Conservation (phyloP, 2,797 vertebrate genomes). For the Fistularia tabacaria region DNA sequence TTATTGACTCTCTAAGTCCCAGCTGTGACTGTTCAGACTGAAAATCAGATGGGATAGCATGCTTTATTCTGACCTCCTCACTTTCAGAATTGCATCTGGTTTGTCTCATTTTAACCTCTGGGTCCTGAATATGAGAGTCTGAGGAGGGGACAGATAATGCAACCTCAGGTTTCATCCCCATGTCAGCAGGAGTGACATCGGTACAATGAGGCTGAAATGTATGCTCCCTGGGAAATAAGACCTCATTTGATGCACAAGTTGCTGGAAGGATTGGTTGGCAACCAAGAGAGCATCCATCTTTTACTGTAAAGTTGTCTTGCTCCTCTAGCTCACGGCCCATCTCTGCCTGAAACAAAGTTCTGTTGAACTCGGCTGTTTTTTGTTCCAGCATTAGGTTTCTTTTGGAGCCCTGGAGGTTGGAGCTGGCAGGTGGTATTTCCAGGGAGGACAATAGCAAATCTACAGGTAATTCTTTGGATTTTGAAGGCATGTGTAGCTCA, state of each 20-base stretch:
- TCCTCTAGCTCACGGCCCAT: conserved; percentile 68
- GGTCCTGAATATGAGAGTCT: conserved; percentile 26
- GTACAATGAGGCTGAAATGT: conserved; percentile 26
- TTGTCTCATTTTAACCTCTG: conserved; percentile 19
- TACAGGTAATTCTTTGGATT: conserved; percentile 49
- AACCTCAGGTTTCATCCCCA: conserved; percentile 28
- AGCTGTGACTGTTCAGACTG: conserved; percentile 34
- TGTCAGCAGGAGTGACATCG: conserved; percentile 18
- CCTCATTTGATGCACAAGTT: conserved; percentile 31
- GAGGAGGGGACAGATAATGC: conserved; percentile 16
- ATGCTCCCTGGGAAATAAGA: conserved; percentile 32
- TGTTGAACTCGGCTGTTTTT: conserved; percentile 94
- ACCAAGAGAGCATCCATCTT: conserved; percentile 47
- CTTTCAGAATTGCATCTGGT: conserved; percentile 30
- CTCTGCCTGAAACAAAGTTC: conserved; percentile 88
- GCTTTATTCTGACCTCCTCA: conserved; percentile 42
- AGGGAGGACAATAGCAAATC: conserved; percentile 55
- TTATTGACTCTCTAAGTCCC: conserved; percentile 27
- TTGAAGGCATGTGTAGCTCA: conserved; percentile 36
- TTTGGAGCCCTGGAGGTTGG: conserved; percentile 50
- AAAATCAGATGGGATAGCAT: conserved; percentile 28
- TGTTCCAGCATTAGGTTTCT: conserved; percentile 86
- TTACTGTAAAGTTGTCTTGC: conserved; percentile 53
- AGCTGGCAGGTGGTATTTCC: conserved; percentile 45
- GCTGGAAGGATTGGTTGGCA: conserved; percentile 31